Evolutionary conservation across 2,113 vertebrate species (phyloP), one percentile per base, ranked within the genome.

Genomic region (Rynchops niger): DNA sequence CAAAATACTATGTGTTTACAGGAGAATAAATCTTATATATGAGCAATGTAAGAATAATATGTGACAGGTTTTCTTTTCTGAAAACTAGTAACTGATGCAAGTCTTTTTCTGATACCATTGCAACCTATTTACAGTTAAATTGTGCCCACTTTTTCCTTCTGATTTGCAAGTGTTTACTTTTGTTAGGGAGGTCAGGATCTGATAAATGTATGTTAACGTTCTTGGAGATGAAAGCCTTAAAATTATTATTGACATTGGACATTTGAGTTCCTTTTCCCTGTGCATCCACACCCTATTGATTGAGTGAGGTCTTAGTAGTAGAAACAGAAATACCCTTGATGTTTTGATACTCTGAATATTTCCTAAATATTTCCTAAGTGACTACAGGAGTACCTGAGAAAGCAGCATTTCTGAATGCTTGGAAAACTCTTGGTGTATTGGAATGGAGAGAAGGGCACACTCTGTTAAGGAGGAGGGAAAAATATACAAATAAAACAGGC

Each of bases 361-460:
- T 47, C 17, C 0, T 0, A 38, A 34, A 30, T 82, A n/a, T 86
- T 85, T n/a, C n/a, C n/a, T n/a, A n/a, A n/a, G n/a, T n/a, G n/a
- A n/a, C n/a, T 69, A 27, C 21, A 59, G 49, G 43, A 63, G 27
- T 63, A 82, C 23, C 19, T 71, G 22, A 85, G 73, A 93, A 76
- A 65, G n/a, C n/a, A n/a, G n/a, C 40, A 26, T 67, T 72, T 36
- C n/a, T 15, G 43, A 86, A 43, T 30, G 43, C n/a, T 72, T 90
- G 61, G 56, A 88, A 93, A 89, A 43, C 38, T 70, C n/a, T 55
- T 65, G 62, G 38, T 65, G 3, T 78, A 45, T 76, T 85, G 58
- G 53, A 82, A 69, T 53, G 40, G 42, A 83, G 63, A 61, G 36
- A 63, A 86, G 32, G 32, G 40, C 40, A 52, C 63, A 23, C n/a